phyloP scores from a whole-genome alignment of 2,797 vertebrate species.

The Leptodactylus fallax region DNA sequence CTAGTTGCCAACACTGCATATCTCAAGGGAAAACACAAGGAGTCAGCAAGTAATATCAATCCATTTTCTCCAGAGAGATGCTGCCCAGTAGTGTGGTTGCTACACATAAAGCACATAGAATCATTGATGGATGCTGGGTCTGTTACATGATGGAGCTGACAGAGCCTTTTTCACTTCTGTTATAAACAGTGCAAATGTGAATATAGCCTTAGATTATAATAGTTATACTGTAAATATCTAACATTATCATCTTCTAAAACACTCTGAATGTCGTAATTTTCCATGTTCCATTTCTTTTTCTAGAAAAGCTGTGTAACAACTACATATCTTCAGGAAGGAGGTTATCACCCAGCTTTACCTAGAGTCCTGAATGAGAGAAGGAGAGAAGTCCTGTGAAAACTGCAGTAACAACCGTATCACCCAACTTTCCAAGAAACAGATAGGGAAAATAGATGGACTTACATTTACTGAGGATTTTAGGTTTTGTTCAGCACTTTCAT shows the following conservation, averaged over 20 bases:
- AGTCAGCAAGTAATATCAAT: slow-evolving; percentile 18
- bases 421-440: background rate
- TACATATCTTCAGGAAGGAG: no score
- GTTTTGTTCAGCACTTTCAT: no score
- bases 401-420: no score
- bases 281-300: background rate
- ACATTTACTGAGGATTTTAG: no score
- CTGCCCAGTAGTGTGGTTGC: background rate
- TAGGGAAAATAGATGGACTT: background rate
- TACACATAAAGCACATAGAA: background rate
- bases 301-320: background rate
- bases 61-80: background rate
- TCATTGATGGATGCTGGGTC: background rate
- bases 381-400: no score
- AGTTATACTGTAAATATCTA: no score
- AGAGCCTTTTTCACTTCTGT: no score
- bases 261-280: no score
- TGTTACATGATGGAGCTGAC: no score
- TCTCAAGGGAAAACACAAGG: background rate
- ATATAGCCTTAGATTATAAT: background rate
- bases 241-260: no score
- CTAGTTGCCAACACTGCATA: background rate
- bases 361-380: no score
- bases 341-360: background rate
- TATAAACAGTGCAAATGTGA: background rate